Evolutionary conservation across 2,113 vertebrate genomes (phyloP).

Genomic region (Pitta sordida): DNA sequence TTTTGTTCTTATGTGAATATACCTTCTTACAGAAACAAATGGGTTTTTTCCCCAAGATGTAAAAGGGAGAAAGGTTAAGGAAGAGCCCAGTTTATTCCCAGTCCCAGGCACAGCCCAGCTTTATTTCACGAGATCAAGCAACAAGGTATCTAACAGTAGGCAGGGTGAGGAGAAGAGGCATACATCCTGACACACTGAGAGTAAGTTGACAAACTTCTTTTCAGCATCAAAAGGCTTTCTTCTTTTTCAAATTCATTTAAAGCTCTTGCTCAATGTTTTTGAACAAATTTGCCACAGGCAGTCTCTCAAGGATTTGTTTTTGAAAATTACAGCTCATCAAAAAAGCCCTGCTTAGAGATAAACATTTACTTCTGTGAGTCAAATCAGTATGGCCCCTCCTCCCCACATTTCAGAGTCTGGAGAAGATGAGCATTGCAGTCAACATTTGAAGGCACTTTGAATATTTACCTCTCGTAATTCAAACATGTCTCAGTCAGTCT

Average conservation of each 20-base stretch:
- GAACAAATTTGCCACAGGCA: background rate
- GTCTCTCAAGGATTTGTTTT: background rate
- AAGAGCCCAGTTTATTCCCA: background rate
- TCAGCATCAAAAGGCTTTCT: conserved; percentile 8
- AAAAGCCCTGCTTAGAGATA: background rate
- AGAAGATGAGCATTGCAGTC: background rate
- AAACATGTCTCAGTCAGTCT: background rate
- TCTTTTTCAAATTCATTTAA: background rate
- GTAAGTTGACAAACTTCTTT: background rate
- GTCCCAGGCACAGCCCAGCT: background rate
- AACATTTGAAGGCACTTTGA: background rate
- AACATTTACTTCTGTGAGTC: background rate
- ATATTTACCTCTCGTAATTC: background rate
- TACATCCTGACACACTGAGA: background rate
- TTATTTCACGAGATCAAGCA: background rate
- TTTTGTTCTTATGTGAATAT: background rate
- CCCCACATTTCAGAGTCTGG: background rate
- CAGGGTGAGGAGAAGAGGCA: background rate
- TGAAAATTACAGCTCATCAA: background rate
- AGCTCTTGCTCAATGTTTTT: conserved; percentile 13
- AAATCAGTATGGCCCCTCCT: background rate
- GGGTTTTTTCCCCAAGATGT: background rate
- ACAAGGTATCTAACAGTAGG: background rate
- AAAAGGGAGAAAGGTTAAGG: background rate
- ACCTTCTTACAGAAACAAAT: background rate